Conservation (phyloP, 2,888 invertebrate genomes). For the Sarcophaga subvicina region DNA sequence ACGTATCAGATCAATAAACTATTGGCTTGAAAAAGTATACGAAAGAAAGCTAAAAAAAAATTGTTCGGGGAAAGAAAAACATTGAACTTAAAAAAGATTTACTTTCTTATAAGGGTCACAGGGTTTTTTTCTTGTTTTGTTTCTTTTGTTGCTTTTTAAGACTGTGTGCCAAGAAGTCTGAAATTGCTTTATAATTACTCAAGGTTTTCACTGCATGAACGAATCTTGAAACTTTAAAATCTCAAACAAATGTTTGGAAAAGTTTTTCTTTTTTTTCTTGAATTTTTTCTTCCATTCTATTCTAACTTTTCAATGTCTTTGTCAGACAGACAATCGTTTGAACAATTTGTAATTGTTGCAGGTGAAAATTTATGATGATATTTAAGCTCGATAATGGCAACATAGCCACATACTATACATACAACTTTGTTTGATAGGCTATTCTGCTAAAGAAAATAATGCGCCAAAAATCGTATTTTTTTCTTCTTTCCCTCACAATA, state of each 20-base stretch:
- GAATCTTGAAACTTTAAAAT: not conserved
- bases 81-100: slow-evolving; percentile 64
- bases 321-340: slow-evolving; percentile 24
- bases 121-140: slow-evolving; percentile 24
- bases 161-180: not conserved
- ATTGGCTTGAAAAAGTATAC: slow-evolving; percentile 59
- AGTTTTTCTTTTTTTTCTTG: not conserved
- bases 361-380: slow-evolving; percentile 79
- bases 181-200: slow-evolving; percentile 67
- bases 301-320: slow-evolving; percentile 4
- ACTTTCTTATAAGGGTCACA: slow-evolving; percentile 66
- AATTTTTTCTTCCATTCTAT: not conserved
- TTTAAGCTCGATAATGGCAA: slow-evolving; percentile 75
- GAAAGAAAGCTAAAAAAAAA: slow-evolving; percentile 21
- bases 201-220: slow-evolving; percentile 25
- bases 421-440: too few species aligned
- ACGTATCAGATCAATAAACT: slow-evolving; percentile 68
- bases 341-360: slow-evolving; percentile 77
- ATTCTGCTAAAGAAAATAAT: too few species aligned
- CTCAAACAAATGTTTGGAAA: not conserved
- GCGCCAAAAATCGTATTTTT: not conserved
- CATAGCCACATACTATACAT: slow-evolving; percentile 34
- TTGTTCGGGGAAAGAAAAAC: slow-evolving; percentile 21
- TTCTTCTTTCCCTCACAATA: slow-evolving; percentile 6
- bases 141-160: not conserved